These are phyloP conservation scores for Centrocercus urophasianus DNA, from an alignment of 2,113 vertebrate genomes.

Conservation along the genomic window DNA sequence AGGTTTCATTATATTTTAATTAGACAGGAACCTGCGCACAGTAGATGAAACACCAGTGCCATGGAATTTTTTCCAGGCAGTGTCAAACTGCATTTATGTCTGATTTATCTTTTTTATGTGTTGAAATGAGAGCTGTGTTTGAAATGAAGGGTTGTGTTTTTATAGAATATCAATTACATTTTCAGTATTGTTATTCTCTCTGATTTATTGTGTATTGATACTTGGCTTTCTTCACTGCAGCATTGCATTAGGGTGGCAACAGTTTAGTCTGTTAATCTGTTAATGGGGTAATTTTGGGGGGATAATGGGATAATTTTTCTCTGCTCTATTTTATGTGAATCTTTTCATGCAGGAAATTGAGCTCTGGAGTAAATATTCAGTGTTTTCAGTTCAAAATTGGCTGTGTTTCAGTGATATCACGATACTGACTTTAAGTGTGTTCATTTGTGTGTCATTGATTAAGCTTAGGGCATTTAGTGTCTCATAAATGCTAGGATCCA, in stretches of 20 bases:
- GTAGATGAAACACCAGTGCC: neutral
- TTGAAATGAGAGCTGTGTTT: neutral
- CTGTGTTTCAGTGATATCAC: neutral
- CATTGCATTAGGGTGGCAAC: neutral
- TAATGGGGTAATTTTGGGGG: too few relatives aligned
- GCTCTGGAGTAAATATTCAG: neutral
- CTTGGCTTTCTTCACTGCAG: neutral
- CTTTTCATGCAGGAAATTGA: neutral
- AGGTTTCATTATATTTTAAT: neutral
- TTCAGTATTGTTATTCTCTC: neutral
- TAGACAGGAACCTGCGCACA: neutral
- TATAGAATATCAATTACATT: neutral
- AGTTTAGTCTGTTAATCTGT: neutral
- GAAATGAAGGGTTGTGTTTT: neutral
- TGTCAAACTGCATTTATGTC: slow-evolving; percentile 12
- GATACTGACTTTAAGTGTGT: neutral
- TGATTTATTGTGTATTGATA: neutral
- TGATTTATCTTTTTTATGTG: neutral
- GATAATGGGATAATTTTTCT: neutral
- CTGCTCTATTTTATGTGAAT: neutral
- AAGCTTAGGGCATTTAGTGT: neutral
- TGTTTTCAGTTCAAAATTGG: neutral
- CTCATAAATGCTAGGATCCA: neutral
- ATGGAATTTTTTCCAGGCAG: neutral
- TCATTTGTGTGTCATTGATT: neutral